A percentile compares a stretch with the other conserved stretches of the same genome.
Evolutionary conservation across 2,113 vertebrate species (phyloP).

Genomic region (Callionymus lyra): DNA sequence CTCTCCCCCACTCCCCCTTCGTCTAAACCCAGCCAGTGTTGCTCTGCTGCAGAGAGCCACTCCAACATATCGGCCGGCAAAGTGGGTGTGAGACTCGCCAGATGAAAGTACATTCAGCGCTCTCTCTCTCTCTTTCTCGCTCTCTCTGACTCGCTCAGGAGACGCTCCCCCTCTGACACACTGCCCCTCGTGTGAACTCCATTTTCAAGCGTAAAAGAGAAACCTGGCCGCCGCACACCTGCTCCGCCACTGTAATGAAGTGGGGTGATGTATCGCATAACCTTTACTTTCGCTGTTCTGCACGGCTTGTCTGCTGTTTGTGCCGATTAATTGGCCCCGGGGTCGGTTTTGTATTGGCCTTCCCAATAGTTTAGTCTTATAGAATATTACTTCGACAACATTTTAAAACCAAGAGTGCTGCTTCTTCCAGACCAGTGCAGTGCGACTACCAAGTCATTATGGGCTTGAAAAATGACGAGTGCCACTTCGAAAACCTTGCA

Average conservation of each 20-base stretch:
- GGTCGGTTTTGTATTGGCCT: constrained; percentile 9
- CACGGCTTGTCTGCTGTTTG: constrained; percentile 24
- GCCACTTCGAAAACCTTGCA: no score
- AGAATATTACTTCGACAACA: no score
- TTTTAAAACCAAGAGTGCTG: no score
- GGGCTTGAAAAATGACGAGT: no score
- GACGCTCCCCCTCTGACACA: constrained; percentile 57
- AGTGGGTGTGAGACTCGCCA: constrained; percentile 53
- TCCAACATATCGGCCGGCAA: constrained; percentile 53
- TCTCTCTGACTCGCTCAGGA: constrained; percentile 27
- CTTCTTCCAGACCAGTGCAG: no score
- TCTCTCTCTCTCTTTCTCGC: constrained; percentile 37
- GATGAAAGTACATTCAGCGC: constrained; percentile 58
- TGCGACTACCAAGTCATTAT: no score
- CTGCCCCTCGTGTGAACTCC: constrained; percentile 59
- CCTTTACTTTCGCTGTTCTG: constrained; percentile 36
- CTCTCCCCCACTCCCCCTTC: constrained; percentile 47
- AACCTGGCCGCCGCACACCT: constrained; percentile 14
- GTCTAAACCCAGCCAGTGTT: constrained; percentile 27
- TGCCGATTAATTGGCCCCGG: constrained; percentile 20
- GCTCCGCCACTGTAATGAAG: constrained; percentile 23
- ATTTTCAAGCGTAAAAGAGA: constrained; percentile 25
- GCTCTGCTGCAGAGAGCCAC: constrained; percentile 51
- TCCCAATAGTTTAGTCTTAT: no score
- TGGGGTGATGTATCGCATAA: constrained; percentile 45